Conservation (phyloP, 2,797 vertebrate species). For the Molossus molossus region DNA sequence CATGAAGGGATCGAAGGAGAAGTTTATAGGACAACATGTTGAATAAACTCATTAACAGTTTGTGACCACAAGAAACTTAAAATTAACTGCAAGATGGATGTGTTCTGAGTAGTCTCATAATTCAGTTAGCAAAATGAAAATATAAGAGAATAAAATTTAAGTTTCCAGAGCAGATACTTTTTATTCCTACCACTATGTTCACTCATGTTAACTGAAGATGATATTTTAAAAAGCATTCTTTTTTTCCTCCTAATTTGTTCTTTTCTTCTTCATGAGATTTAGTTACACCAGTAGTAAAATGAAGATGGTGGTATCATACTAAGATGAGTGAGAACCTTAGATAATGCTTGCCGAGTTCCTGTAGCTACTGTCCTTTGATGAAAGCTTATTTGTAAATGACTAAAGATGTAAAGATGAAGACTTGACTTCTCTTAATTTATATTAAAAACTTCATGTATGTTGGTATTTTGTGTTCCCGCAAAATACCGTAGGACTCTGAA, state of each 20-base stretch:
- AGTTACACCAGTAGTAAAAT: conserved; percentile 37
- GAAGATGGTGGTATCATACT: conserved; percentile 11
- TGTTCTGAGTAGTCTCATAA: background rate
- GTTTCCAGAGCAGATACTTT: conserved; percentile 39
- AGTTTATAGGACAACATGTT: background rate
- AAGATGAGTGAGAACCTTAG: background rate
- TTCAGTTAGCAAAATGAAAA: conserved; percentile 3
- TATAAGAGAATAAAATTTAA: conserved; percentile 33
- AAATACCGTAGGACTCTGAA: background rate
- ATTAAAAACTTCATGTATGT: conserved; percentile 17
- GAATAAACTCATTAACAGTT: background rate
- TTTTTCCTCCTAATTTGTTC: background rate
- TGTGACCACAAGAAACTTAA: background rate
- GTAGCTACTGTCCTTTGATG: background rate
- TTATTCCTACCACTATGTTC: background rate
- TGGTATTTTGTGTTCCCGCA: background rate
- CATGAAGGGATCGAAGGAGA: background rate
- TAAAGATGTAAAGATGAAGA: conserved; percentile 32
- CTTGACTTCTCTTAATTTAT: conserved; percentile 51
- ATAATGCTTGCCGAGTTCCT: background rate
- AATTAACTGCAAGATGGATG: background rate
- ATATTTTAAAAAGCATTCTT: background rate
- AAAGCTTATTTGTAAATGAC: conserved; percentile 47
- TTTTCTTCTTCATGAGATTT: background rate
- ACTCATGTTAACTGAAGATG: background rate